Conservation (phyloP, 2,113 vertebrate genomes). For the Colius striatus region DNA sequence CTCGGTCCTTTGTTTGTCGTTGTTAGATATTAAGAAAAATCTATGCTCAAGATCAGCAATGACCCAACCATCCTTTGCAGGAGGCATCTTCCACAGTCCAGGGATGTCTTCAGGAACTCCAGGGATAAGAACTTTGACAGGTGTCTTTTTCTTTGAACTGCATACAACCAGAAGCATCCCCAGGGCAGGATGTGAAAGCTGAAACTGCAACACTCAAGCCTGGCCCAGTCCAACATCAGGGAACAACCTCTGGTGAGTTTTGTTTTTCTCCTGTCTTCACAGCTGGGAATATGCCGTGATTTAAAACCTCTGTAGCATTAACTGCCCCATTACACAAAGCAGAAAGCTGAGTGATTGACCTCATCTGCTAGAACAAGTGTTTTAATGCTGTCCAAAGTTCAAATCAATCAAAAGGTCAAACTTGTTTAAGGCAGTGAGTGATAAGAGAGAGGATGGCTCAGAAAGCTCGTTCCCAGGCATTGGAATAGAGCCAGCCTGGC, state of each 20-base stretch:
- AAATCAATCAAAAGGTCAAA: conserved; percentile 38
- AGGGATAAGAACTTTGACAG: not conserved
- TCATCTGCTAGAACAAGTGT: not conserved
- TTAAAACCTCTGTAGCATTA: not conserved
- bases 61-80: not conserved
- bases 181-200: not conserved
- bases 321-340: not conserved
- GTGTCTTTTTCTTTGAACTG: not conserved
- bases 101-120: not conserved
- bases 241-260: not conserved
- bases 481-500: conserved; percentile 9
- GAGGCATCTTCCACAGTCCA: not conserved
- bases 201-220: not conserved
- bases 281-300: not conserved
- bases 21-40: not conserved
- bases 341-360: not conserved
- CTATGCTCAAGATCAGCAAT: not conserved
- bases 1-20: not conserved
- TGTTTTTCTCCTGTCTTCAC: not conserved
- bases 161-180: not conserved
- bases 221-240: not conserved
- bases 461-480: not conserved
- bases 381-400: conserved; percentile 29
- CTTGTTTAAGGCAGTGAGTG: conserved; percentile 31
- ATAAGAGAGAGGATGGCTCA: conserved; percentile 1